Evolutionary conservation across 2,113 vertebrate genomes (phyloP).

Genomic region (Callochromis pleurospilus): DNA sequence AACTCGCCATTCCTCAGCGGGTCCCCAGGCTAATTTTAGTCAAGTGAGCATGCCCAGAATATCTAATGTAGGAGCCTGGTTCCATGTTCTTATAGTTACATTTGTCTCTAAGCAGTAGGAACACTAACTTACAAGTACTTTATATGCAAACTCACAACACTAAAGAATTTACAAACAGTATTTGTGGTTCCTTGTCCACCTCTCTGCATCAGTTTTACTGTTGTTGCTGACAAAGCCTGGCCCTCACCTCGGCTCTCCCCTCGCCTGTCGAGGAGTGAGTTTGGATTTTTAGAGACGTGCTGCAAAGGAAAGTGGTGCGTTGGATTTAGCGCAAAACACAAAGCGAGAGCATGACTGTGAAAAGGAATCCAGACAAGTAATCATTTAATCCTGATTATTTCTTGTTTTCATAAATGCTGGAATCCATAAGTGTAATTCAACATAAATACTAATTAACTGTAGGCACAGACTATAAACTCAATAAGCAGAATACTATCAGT

Average conservation of each 20-base stretch:
- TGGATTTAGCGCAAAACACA: too few species aligned
- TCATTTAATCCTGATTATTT: background rate
- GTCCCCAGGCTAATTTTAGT: background rate
- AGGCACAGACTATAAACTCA: too few species aligned
- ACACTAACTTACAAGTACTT: background rate
- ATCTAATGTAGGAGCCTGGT: background rate
- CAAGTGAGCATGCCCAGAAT: background rate
- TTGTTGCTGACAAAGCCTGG: background rate
- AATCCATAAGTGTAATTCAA: too few species aligned
- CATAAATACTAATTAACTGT: too few species aligned
- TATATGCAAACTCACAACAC: background rate
- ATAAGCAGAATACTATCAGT: too few species aligned
- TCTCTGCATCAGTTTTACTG: background rate
- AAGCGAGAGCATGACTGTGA: too few species aligned
- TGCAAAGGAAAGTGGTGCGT: too few species aligned
- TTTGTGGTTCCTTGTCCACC: background rate
- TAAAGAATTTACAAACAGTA: background rate
- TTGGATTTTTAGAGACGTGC: too few species aligned
- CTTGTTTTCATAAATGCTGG: too few species aligned
- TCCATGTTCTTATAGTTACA: background rate
- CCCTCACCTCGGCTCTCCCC: background rate
- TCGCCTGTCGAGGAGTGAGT: rapidly evolving
- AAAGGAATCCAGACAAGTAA: background rate
- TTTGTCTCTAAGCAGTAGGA: background rate
- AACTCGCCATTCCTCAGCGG: background rate